Base-by-base conservation (phyloP, 2,113 vertebrate genomes). In the Muntiacus muntjak region DNA sequence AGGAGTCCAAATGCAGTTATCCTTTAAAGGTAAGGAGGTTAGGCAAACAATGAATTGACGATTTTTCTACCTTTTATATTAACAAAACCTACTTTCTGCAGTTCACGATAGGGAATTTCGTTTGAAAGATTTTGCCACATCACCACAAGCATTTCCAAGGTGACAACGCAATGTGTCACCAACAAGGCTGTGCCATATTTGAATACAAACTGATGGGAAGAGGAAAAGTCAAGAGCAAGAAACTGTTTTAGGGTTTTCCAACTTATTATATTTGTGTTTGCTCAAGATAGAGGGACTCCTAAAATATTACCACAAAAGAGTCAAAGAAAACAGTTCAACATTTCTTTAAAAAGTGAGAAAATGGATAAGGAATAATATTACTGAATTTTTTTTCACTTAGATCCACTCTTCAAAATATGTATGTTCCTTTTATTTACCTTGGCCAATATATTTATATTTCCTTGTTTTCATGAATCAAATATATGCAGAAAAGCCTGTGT, bases 81-180 rank as follows among this genome's bases (percentile, higher is more conserved):
- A 97, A 58, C 86, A 90, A 93, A 91, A 64, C 60, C 55, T 89
- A 78, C 87, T 88, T 88, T 67, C 87, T 92, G 40, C 13, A 62
- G 58, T 62, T 82, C 62, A 82, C 26, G 21, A n/a, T 9, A 74
- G 89, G 52, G 89, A 96, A 76, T 87, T 76, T 30, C 87, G 40
- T 95, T 89, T 60, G 50, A 96, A 93, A 86, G 83, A 86, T 79
- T 92, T 95, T 94, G 57, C 57, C 47, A 60, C 58, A 86, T 87
- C 67, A 74, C 90, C 92, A 89, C 25, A 92, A 57, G 36, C 64
- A 95, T 97, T 95, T 98, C 91, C 97, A 86, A 88, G 89, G 93
- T 71, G 91, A 97, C 9, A 4, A 90, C 87, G 36, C 28, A 54
- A 92, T 54, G 26, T 57, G 19, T 78, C 71, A 55, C 57, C 89